Base-by-base conservation (phyloP, 2,797 vertebrate species). In the Xenopus petersii region DNA sequence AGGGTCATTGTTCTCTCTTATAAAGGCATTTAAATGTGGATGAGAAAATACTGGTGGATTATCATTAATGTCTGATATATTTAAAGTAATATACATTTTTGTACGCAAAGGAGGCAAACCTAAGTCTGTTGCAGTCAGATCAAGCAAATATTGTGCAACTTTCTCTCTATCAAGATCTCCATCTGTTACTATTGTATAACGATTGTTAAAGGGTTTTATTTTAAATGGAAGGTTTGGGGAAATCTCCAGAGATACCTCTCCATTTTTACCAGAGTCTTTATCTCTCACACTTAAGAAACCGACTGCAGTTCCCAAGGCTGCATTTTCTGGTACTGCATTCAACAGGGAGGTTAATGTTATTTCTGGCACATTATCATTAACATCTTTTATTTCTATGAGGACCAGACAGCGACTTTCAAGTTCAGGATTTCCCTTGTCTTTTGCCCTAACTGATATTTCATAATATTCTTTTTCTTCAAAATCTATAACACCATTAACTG, bases 271-370 rank as follows among this genome's bases (percentile, higher is more conserved):
- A 49, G 87, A 90, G 61, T 91, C 90, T 70, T 83, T 71, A 79
- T 93, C 91, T 0, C 30, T 85, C 0, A 91, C 82, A 61, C 85
- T 87, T 10, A 92, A 85, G 0, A 91, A 83, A 0, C 88, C 86
- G 8, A 92, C 84, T 0, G 90, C 85, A 9, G 90, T 90, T 12
- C 89, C 89, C 2, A 73, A 76, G 77, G 76, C 81, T 0, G 85
- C 84, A 62, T 90, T 86, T 24, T 91, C 90, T 0, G 86, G 73
- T 51, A 91, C 81, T 0, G 81, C 76, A 33, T 61, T 88, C 0
- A 86, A 88, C 80, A 91, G 84, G 5, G 88, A 91, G 0, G 86
- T 90, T 6, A 89, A 83, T n/a, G 89, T 87, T 55, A 91, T 91
- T 51, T 89, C 83, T 21, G 90, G 90, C 1, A 76, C 69, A 65